Evolutionary conservation across 2,888 invertebrate genomes (phyloP).

Genomic region (Tethea ocularis): DNA sequence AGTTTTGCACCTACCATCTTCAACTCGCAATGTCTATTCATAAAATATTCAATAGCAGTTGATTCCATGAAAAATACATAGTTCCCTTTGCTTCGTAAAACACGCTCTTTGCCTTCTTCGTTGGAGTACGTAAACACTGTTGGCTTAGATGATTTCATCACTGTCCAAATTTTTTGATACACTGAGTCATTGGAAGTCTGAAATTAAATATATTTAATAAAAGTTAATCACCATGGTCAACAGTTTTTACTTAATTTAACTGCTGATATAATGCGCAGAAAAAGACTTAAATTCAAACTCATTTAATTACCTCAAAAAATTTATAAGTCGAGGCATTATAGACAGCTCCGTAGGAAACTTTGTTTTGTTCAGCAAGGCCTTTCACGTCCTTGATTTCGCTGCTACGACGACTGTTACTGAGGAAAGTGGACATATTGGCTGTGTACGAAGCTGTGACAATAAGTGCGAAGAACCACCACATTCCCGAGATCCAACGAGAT

Average conservation of each 20-base stretch:
- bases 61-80: slow-evolving; percentile 99
- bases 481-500: slow-evolving; percentile 93
- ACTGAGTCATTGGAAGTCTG: slow-evolving; percentile 92
- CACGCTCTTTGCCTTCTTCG: slow-evolving; percentile 92
- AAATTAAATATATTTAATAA: slow-evolving; percentile 34
- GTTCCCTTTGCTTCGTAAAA: slow-evolving; percentile 87
- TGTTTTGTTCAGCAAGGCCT: slow-evolving; percentile 91
- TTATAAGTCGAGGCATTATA: slow-evolving; percentile 91
- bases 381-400: slow-evolving; percentile 92
- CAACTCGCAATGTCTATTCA: slow-evolving; percentile 91
- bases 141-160: slow-evolving; percentile 92
- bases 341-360: slow-evolving; percentile 93
- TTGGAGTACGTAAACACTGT: slow-evolving; percentile 91
- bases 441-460: slow-evolving; percentile 93
- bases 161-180: slow-evolving; percentile 95
- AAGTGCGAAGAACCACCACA: slow-evolving; percentile 97
- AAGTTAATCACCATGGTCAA: too few relatives aligned
- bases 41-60: slow-evolving; percentile 95
- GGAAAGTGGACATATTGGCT: slow-evolving; percentile 92
- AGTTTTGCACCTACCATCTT: slow-evolving; percentile 91
- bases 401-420: slow-evolving; percentile 91
- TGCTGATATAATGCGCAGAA: too few relatives aligned
- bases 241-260: neutral
- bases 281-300: neutral
- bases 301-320: slow-evolving; percentile 89